Evolutionary conservation across 2,797 vertebrate genomes (phyloP), one percentile per base, ranked within the genome.

Genomic region (Chelonia mydas): DNA sequence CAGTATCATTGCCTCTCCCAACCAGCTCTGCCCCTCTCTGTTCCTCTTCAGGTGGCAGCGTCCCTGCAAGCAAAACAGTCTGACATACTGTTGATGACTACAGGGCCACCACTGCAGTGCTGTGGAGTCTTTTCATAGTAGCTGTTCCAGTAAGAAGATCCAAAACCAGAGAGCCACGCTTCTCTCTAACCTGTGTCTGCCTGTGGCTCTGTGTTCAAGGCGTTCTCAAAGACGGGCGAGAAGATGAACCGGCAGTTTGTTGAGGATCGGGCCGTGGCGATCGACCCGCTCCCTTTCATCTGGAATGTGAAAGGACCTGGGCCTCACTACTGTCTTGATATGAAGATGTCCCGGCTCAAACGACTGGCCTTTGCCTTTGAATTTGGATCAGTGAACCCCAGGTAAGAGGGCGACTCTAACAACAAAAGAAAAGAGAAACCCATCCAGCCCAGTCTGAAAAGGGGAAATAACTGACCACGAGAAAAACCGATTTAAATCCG

Each of bases 281-380:
- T 88, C 37, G 77, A 83, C 45, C 28, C 12, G 0, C 51, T 76
- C n/a, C 88, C 83, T 12, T 86, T 93, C 61, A 86, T 55, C 11
- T 91, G 94, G 83, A 49, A 61, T 84, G 83, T 94, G 49, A n/a
- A n/a, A 45, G 68, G 47, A 50, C 65, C 89, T 47, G 91, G 89
- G 8, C 88, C 88, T 8, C 41, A 82, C 72, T 94, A 45, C 27
- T 65, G 41, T 93, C 68, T 92, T 49, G 84, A 87, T 78, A 21
- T 89, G 61, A 96, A 94, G 31, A 96, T 93, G 93, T 90, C 81
- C 11, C 50, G 25, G 37, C 92, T 96, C 23, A 96, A 91, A 77
- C 21, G 83, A 13, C 81, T 96, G 49, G 74, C 28, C 6, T 96
- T 95, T 51, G 83, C 85, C 50, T 96, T 96, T 94, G 90, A 89